Percentiles rank a stretch among this genome's conserved stretches.
Conservation (phyloP, 2,888 invertebrate genomes). For the Exephanes ischioxanthus region DNA sequence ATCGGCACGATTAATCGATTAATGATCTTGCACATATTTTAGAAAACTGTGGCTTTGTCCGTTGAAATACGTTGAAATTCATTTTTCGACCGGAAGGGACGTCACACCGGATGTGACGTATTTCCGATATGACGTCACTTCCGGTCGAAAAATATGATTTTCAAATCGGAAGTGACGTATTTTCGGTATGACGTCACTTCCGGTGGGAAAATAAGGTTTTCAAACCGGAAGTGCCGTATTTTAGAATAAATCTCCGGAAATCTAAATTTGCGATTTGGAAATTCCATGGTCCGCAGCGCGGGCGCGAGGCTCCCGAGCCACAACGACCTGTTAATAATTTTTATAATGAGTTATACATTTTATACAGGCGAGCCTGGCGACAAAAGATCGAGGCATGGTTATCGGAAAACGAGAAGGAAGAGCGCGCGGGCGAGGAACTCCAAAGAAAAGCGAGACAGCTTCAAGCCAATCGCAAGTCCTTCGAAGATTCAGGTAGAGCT, state of each 20-base stretch:
- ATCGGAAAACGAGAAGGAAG: constrained; percentile 93
- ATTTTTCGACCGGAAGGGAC: too few relatives aligned
- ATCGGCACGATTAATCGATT: background rate
- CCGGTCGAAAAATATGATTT: background rate
- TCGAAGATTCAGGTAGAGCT: constrained; percentile 93
- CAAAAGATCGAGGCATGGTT: constrained; percentile 97
- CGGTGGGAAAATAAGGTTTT: too few relatives aligned
- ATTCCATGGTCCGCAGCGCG: too few relatives aligned
- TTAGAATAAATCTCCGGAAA: background rate
- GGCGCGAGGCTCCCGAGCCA: too few relatives aligned
- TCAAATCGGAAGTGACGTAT: too few relatives aligned
- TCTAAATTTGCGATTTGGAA: too few relatives aligned
- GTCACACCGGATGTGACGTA: too few relatives aligned
- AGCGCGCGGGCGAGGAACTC: constrained; percentile 90
- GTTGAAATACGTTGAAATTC: too few relatives aligned
- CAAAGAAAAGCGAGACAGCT: constrained; percentile 89
- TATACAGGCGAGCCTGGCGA: constrained; percentile 91
- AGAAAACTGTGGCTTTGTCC: too few relatives aligned
- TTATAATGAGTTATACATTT: constrained; percentile 15
- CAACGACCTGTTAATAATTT: too few relatives aligned
- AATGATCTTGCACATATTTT: background rate
- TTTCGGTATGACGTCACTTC: too few relatives aligned
- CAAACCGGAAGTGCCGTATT: too few relatives aligned
- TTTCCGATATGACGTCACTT: background rate
- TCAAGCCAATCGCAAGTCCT: constrained; percentile 91